Conservation (phyloP, 1,140 invertebrate genomes). For the Atta cephalotes region DNA sequence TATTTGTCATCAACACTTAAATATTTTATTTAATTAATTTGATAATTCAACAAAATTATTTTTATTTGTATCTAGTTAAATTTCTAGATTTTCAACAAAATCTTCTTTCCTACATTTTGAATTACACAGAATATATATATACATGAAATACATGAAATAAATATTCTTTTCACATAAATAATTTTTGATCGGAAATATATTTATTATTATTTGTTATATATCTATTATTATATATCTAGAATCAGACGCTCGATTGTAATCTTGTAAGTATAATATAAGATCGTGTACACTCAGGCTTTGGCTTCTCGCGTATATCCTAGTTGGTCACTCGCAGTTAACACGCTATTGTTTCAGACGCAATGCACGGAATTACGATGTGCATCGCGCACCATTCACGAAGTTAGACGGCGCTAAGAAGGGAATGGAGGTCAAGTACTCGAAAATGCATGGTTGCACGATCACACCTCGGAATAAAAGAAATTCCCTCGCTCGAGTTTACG, state of each 20-base stretch:
- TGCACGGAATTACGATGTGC: background rate
- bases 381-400: conserved; percentile 16
- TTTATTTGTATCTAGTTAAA: too few species aligned
- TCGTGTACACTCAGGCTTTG: background rate
- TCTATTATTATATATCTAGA: background rate
- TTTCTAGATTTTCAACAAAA: too few species aligned
- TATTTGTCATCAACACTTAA: too few species aligned
- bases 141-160: too few species aligned
- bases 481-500: conserved; percentile 49
- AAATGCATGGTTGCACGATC: conserved; percentile 33
- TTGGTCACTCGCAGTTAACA: background rate
- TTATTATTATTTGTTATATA: too few species aligned
- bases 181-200: too few species aligned
- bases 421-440: conserved; percentile 67
- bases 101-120: too few species aligned
- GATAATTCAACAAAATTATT: too few species aligned
- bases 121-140: background rate
- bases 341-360: conserved; percentile 20
- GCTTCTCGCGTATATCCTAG: background rate
- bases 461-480: conserved; percentile 49
- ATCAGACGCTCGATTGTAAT: background rate
- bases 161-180: background rate
- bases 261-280: background rate
- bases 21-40: too few species aligned
- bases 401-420: conserved; percentile 8